These are phyloP conservation scores for Steatocranus sp. DNA, from an alignment of 2,797 vertebrate species.

Conservation along the genomic window DNA sequence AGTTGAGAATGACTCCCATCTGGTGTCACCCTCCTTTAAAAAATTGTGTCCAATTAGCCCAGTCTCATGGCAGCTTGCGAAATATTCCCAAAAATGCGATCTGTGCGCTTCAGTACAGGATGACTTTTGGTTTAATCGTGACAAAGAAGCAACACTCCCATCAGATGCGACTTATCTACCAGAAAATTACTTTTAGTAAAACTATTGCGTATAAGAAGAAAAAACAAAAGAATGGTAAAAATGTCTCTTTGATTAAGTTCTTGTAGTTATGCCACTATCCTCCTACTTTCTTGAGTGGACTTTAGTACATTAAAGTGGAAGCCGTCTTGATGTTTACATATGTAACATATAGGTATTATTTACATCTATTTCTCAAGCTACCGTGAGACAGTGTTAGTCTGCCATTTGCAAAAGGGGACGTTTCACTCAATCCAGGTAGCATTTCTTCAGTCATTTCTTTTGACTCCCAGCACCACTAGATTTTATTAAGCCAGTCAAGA, in stretches of 20 bases:
- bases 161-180: neutral
- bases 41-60: neutral
- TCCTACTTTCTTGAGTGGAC: neutral
- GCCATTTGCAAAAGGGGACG: conserved; percentile 5
- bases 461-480: conserved; percentile 16
- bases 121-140: neutral
- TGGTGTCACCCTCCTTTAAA: neutral
- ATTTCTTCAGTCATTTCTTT: conserved; percentile 37
- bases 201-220: neutral
- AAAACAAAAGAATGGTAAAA: neutral
- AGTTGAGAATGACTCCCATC: neutral
- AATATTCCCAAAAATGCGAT: neutral
- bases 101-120: neutral
- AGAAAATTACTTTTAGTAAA: neutral
- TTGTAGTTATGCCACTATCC: neutral
- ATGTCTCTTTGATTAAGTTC: neutral
- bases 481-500: conserved; percentile 16
- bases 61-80: neutral
- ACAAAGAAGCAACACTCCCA: neutral
- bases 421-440: conserved; percentile 30
- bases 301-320: neutral
- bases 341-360: neutral
- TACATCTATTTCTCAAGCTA: neutral
- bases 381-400: neutral
- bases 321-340: neutral